Percentiles rank a stretch among this genome's conserved stretches.
phyloP scores from a whole-genome alignment of 2,113 vertebrate species.

The Anolis carolinensis region DNA sequence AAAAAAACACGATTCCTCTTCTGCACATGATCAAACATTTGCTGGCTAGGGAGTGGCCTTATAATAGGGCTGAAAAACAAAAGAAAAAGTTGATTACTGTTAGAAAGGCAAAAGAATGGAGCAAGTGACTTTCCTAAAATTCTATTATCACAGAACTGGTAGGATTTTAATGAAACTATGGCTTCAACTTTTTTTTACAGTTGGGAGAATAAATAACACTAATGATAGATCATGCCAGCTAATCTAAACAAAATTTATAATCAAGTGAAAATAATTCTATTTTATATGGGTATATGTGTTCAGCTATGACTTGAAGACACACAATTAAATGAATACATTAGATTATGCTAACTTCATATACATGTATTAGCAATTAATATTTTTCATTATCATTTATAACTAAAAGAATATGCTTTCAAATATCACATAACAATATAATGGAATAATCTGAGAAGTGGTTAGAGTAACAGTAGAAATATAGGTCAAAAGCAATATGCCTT shows the following conservation, averaged over 20 bases:
- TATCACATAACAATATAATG: background rate
- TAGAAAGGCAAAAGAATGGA: constrained; percentile 18
- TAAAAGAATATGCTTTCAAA: background rate
- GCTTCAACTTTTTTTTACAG: background rate
- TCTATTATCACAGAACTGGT: background rate
- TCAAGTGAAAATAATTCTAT: background rate
- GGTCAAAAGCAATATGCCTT: background rate
- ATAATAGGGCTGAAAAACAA: constrained; percentile 84
- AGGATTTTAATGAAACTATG: background rate
- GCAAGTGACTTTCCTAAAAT: background rate
- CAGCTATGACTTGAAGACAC: background rate
- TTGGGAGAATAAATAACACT: background rate
- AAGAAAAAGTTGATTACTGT: background rate
- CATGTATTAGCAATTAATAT: background rate
- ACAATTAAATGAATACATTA: background rate
- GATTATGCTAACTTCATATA: background rate
- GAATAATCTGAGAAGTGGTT: background rate
- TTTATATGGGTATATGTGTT: background rate
- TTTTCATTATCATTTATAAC: background rate
- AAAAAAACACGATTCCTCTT: constrained; percentile 92
- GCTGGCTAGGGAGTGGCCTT: constrained; percentile 90
- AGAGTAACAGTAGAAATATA: background rate
- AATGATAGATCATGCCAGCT: background rate
- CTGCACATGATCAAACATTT: constrained; percentile 93
- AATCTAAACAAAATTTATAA: background rate